Base-by-base conservation (phyloP, 1,140 invertebrate genomes). In the Hirudo medicinalis region DNA sequence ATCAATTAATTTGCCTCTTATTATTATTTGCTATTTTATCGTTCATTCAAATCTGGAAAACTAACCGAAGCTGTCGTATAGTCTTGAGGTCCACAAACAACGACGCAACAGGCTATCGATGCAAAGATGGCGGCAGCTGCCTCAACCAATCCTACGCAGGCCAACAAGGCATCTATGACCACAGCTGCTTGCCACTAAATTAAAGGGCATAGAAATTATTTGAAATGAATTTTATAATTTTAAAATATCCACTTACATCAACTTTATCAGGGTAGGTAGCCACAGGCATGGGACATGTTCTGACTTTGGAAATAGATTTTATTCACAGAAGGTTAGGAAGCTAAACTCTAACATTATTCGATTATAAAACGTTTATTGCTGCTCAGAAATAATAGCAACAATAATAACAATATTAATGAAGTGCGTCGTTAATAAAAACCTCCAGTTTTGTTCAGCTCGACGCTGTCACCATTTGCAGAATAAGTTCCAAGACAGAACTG, bases 31-130 rank as follows among this genome's bases (percentile, higher is more conserved):
- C 0, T 32, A 25, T 13, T 11, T 25, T 63, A 13, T 13, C 15
- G 11, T 63, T 63, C 57, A 63, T 63, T 11, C 2, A 20, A 13
- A n/a, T 25, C 1, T 19, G 6, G 20, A n/a, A 22, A 63, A 63
- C 4, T n/a, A 22, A 63, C 57, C 29, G 57, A 63, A 25, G 57
- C 57, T 25, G 57, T 63, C 22, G 57, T 63, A 32, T 63, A 63
- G 57, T 63, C 57, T 32, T 63, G 57, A 32, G 57, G 57, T 63
- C 57, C 57, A 63, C 57, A 63, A 20, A 63, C 20, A 63, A 63
- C 57, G 8, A 32, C 57, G 17, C 57, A 63, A 32, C 57, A 63
- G 22, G 29, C 29, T 63, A 63, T 63, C 0, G 57, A 63, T 3
- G 57, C 57, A n/a, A 63, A 63, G 20, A 63, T 63, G 20, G 57